These are phyloP conservation scores for Muntiacus muntjak DNA, from an alignment of 2,113 vertebrate genomes.

Conservation along the genomic window DNA sequence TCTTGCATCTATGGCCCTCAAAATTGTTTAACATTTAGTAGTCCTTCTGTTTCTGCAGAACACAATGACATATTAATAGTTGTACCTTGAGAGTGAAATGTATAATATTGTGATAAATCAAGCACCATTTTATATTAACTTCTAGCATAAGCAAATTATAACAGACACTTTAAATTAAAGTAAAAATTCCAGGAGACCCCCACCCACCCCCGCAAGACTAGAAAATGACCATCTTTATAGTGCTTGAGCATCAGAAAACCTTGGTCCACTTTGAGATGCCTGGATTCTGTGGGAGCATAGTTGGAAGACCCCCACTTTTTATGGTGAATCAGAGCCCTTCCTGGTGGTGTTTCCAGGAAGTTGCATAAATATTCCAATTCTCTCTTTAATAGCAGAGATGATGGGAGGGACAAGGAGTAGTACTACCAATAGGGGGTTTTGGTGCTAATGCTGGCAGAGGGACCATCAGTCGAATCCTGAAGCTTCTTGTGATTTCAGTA, in stretches of 20 bases:
- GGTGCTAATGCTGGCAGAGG: background rate
- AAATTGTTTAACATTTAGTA: background rate
- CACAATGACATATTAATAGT: background rate
- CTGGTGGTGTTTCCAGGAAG: background rate
- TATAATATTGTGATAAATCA: background rate
- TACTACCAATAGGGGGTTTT: background rate
- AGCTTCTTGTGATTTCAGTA: background rate
- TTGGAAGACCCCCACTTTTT: background rate
- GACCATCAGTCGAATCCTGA: background rate
- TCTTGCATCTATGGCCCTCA: background rate
- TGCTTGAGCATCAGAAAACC: background rate
- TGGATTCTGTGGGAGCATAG: background rate
- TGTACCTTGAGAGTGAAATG: background rate
- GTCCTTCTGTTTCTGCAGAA: background rate
- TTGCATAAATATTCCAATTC: background rate
- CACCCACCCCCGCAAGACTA: background rate
- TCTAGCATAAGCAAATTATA: background rate
- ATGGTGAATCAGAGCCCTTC: background rate
- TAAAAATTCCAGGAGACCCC: background rate
- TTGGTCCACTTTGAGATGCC: background rate
- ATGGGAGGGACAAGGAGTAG: background rate
- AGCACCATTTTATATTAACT: background rate
- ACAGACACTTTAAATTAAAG: background rate
- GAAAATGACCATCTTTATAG: background rate
- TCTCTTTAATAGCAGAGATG: background rate